Base-by-base conservation (phyloP, 2,113 vertebrate genomes). In the Ginglymostoma cirratum region DNA sequence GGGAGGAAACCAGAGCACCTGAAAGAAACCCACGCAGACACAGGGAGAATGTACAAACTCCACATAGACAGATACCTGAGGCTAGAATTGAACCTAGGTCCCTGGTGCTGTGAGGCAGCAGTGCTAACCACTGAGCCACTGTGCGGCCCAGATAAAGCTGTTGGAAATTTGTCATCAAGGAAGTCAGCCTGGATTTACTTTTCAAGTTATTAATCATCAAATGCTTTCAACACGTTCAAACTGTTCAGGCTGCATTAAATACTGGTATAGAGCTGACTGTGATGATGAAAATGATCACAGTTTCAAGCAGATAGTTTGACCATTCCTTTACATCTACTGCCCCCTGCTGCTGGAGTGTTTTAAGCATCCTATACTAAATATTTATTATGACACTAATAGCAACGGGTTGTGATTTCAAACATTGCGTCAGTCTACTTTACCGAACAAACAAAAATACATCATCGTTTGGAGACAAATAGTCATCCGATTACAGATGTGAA, bases 311-410 rank as follows among this genome's bases (percentile, higher is more conserved):
- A 38, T 27, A 70, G 8, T 10, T 15, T 48, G 24, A 17, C 19
- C 19, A 12, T 45, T 72, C 42, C 69, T 95, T 72, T 42, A 72
- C 69, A 19, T 95, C 69, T 95, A 52, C 94, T 95, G 94, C 94
- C 94, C 42, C 52, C 94, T 95, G 94, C 94, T 95, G 94, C 23
- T 52, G 67, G 24, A 72, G 15, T 66, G 17, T 61, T 19, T n/a
- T 34, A n/a, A n/a, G 55, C 89, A 66, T 61, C 21, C 34, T 66
- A 66, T 38, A 17, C 34, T 38, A 2, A 21, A 10, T 21, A 17
- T 61, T 15, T 38, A 67, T 65, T 6, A 93, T n/a, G 65, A 66
- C 19, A 65, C 27, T 23, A 27, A 14, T 10, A 12, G 85, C 27
- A 24, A 24, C 24, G 2, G 34, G 52, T 23, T 66, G 61, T 38